Evolutionary conservation across 2,888 invertebrate genomes (phyloP), one percentile per base, ranked within the genome.

Genomic region (Strigamia transsilvanica): DNA sequence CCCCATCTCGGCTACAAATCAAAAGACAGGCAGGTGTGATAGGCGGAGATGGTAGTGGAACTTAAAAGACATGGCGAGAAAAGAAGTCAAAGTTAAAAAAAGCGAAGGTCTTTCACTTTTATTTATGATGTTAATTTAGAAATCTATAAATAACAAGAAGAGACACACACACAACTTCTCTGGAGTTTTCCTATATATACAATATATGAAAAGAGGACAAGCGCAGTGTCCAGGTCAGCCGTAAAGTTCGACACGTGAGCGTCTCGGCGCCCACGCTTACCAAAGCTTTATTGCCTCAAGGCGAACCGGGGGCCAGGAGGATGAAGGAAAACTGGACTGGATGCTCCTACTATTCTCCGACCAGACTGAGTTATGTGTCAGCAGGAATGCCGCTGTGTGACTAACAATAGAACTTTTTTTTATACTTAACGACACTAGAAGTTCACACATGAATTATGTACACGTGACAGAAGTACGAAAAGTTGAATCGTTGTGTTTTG

Each of bases 1-100:
- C 56, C 56, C 56, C 56, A 56, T 56, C 56, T 56, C 56, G 56
- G 56, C 56, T 56, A 56, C 56, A 56, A 56, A 56, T 56, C 56
- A 56, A 56, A 56, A 56, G 56, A 56, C 56, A 56, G 56, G 56
- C 56, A 56, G 56, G 56, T 56, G 56, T 56, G 56, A 56, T 56
- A 56, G 56, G 56, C 56, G 56, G 56, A 56, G 56, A 56, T 56
- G 56, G 56, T 46, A n/a, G 46, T 56, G 56, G 56, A 56, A 56
- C 18, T 56, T 56, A 18, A 56, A 56, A 56, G 18, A 56, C 56
- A 56, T 18, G 56, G n/a, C 56, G 56, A 56, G 56, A 18, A 56
- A 56, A 56, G 56, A 56, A 56, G 56, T 56, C 56, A 56, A 18
- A 56, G 56, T 56, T 56, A 56, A 56, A 56, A 56, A 56, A 56